Percentiles rank a stretch among this genome's conserved stretches.
phyloP scores from a whole-genome alignment of 2,113 vertebrate genomes.

The Neoarius graeffei region DNA sequence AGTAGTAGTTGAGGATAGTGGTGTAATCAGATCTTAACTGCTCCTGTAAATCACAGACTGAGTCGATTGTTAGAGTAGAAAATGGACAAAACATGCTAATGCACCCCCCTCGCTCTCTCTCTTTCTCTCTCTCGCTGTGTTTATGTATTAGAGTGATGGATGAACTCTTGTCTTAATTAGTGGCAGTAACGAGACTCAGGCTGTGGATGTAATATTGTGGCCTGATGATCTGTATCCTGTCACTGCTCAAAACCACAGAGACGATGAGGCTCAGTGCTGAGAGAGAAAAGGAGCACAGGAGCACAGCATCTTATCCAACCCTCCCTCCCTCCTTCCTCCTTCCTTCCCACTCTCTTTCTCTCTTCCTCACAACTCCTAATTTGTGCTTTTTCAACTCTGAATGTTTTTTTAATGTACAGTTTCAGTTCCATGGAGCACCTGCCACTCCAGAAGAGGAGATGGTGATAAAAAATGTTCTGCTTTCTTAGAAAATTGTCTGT shows the following conservation, averaged over 20 bases:
- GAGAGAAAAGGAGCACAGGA: conserved; percentile 73
- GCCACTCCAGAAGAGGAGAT: neutral
- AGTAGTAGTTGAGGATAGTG: neutral
- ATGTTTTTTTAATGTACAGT: neutral
- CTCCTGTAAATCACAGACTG: conserved; percentile 4
- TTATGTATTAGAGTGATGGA: conserved; percentile 43
- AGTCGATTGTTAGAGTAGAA: neutral
- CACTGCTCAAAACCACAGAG: conserved; percentile 73
- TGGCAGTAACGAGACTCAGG: conserved; percentile 59
- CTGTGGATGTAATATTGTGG: conserved; percentile 73
- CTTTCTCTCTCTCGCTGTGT: neutral
- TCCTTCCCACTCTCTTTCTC: conserved; percentile 2
- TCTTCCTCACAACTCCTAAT: conserved; percentile 38
- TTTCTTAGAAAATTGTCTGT: neutral
- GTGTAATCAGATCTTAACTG: conserved; percentile 23
- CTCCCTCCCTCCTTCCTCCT: conserved; percentile 28
- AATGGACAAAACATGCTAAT: conserved; percentile 21
- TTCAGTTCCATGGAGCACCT: neutral
- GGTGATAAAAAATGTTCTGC: neutral
- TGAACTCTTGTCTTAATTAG: conserved; percentile 47
- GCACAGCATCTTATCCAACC: conserved; percentile 71
- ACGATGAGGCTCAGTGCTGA: conserved; percentile 71
- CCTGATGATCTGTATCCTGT: conserved; percentile 74
- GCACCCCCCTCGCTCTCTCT: neutral
- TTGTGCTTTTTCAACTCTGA: neutral